Base-by-base conservation (phyloP, 1,140 invertebrate genomes). In the Apocrypta bakeri region DNA sequence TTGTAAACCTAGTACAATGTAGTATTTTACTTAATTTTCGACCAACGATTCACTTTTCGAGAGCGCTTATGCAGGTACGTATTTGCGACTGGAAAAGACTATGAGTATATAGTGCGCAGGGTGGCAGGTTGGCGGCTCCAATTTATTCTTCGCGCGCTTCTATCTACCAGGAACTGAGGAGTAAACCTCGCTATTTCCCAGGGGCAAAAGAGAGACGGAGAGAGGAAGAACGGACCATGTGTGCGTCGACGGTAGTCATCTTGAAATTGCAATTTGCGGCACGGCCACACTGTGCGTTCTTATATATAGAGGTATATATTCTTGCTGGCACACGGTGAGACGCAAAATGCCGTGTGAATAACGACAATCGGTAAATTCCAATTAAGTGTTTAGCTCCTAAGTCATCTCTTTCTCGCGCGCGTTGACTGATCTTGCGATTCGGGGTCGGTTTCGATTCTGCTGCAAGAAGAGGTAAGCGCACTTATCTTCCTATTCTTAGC, bases 331-430 rank as follows among this genome's bases (percentile, higher is more conserved):
- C 11, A 17, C 33, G 33, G 9, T 37, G 9, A 4, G 9, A 37
- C 33, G 33, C 33, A 37, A 37, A 37, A 37, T 4, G n/a, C n/a
- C 33, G 33, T 9, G 33, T 87, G 79, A 87, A 84, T 87, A 85
- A 86, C 85, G 66, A 33, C 6, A 84, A 87, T 85, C 87, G 85
- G 86, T 88, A 88, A 87, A 88, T 87, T 88, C 87, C 87, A 88
- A 87, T 87, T 88, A 88, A 84, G 84, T 82, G 83, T 77, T 56
- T 29, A 64, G 84, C 85, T 87, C 86, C 84, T 87, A 88, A 87
- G 85, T 88, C 86, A 87, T 88, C 83, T 17, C 3, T 9, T 2
- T 9, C 33, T 9, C 33, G 33, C 48, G 48, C 25, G n/a, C 42
- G n/a, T 37, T 9, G 9, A 63, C 74, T 68, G 69, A 66, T n/a